Base-by-base conservation (phyloP, 2,888 invertebrate genomes). In the Tricholauxania praeusta region DNA sequence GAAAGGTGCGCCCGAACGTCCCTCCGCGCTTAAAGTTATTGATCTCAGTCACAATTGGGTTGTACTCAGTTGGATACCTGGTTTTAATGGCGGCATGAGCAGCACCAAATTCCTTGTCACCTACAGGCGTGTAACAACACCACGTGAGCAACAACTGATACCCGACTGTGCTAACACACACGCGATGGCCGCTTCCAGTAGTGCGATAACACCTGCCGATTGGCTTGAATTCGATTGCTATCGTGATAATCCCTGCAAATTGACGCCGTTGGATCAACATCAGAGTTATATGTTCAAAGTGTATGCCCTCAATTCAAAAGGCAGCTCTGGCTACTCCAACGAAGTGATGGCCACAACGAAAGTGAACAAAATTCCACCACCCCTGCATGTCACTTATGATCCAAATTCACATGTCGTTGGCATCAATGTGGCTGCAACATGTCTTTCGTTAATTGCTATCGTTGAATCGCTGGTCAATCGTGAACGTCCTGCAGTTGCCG, bases 181-280 rank as follows among this genome's bases (percentile, higher is more conserved):
- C 0, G 60, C 74, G 15, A 47, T 17, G 14, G 73, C 71, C 28
- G 60, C 69, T 14, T 81, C 73, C 6, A 49, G 71, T 39, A 32
- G 60, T 3, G 60, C 49, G 1, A 28, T 57, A 7, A 88, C 89
- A 17, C 90, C 90, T 66, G 88, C 89, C 6, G 93, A 93, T 78
- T 94, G 94, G 93, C 90, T 91, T 79, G 96, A 96, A 84, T 92
- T 93, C 78, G 95, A 96, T 85, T 97, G 97, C 85, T 93, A 94
- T 72, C 91, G 93, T 57, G 91, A 92, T 78, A 95, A 96, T 83
- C 96, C 96, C 0, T 97, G 97, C 88, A 96, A 96, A 83, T 93
- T 97, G 47, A 93, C 94, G 3, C 90, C 92, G 62, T 89, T 97
- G 66, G 94, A 96, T 75, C 96, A 96, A 80, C 94, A 96, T 85